Evolutionary conservation across 1,140 invertebrate species (phyloP), one percentile per base, ranked within the genome.

Genomic region (Hycleus cichorii): DNA sequence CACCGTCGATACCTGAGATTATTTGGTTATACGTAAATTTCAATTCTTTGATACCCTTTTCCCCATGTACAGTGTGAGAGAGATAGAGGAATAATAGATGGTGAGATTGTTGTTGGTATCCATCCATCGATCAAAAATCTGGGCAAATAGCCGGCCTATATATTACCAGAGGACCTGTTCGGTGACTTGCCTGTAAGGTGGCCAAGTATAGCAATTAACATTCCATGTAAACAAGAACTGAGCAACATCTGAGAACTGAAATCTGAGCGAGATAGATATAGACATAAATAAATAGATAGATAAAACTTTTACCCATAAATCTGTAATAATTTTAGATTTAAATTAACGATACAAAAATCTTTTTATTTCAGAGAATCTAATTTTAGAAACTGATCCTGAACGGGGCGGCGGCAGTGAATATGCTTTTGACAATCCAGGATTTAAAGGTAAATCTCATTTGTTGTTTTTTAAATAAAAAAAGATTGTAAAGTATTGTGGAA

Each of bases 391-490:
- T 5, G 85, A 87, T 66, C 83, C 85, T 0, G 85, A 87, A 66
- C 84, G 81, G 46, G 83, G 83, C 2, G 32, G 4, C 2, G 85
- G 85, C 54, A 81, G 84, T 62, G 82, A 85, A 46, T 90, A 84
- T 67, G 87, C 87, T 0, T 90, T 88, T 70, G 88, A 90, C 73
- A 90, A 90, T 77, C 86, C 86, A 11, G 87, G 86, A 44, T 90
- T 89, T 77, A 82, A 83, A 73, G 81, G 81, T 77, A 68, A 32
- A 5, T 32, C 32, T 4, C 4, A 32, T 32, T 71, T 45, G 12
- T 46, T 18, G 58, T 64, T 49, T 47, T 47, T 0, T 25, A 38
- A n/a, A 47, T 46, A 24, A 55, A 18, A 44, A 24, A 18, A 8
- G 9, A 47, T 26, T 18, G 18, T 47, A 47, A 18, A 18, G 18